phyloP scores from a whole-genome alignment of 1,140 invertebrate species.

The Monochamus saltuarius region DNA sequence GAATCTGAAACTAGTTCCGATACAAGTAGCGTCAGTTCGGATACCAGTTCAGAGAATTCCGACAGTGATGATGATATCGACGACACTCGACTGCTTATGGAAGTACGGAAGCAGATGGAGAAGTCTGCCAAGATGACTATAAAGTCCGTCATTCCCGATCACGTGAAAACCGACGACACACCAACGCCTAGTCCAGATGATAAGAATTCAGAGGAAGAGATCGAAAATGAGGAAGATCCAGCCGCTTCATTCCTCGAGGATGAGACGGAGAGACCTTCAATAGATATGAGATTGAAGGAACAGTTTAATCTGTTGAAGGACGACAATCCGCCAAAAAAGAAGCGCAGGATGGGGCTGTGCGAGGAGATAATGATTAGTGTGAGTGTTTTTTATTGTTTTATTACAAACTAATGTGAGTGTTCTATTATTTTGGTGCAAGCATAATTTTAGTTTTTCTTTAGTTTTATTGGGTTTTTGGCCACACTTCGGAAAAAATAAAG shows the following conservation, averaged over 20 bases:
- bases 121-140: constrained; percentile 21
- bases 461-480: too few species aligned
- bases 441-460: too few species aligned
- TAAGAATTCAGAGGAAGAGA: not conserved
- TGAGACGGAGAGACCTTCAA: constrained; percentile 19
- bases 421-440: not conserved
- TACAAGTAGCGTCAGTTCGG: constrained; percentile 50
- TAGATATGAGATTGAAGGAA: constrained; percentile 43
- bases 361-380: constrained; percentile 71
- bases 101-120: constrained; percentile 44
- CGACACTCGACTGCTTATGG: constrained; percentile 42
- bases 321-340: constrained; percentile 30
- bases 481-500: too few species aligned
- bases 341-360: constrained; percentile 60
- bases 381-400: too few species aligned
- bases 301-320: constrained; percentile 38
- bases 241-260: not conserved
- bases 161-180: constrained; percentile 23
- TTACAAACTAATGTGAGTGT: constrained; percentile 13
- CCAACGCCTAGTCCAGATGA: constrained; percentile 29
- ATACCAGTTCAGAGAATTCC: constrained; percentile 57
- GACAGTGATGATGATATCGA: constrained; percentile 54
- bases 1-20: constrained; percentile 53
- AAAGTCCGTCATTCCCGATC: constrained; percentile 20
- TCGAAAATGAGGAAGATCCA: constrained; percentile 7